A percentile compares a stretch with the other conserved stretches of the same genome.
Evolutionary conservation across 2,888 invertebrate species (phyloP).

Genomic region (Andrena flavipes): DNA sequence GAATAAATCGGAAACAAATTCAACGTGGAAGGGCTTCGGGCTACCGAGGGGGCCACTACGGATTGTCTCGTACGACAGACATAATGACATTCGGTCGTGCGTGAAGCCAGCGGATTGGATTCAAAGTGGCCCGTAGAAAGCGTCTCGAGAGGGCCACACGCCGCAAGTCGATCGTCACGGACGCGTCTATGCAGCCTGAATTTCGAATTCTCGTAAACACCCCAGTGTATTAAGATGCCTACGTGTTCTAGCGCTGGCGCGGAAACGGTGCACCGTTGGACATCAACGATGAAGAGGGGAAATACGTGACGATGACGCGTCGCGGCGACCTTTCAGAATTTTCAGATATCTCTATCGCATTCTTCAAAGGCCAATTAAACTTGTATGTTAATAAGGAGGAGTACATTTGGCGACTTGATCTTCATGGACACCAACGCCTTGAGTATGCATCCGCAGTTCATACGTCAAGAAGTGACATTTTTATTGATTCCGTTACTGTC

Average conservation of each 20-base stretch:
- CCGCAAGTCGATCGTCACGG: slow-evolving; percentile 51
- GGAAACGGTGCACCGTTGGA: slow-evolving; percentile 14
- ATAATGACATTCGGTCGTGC: slow-evolving; percentile 78
- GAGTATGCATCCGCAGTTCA: too few species aligned
- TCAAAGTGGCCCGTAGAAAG: slow-evolving; percentile 78
- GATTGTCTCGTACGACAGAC: slow-evolving; percentile 55
- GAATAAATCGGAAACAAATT: slow-evolving; percentile 83
- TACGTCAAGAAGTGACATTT: too few species aligned
- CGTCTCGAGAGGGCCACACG: slow-evolving; percentile 67
- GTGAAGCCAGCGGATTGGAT: slow-evolving; percentile 75
- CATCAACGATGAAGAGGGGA: slow-evolving; percentile 6
- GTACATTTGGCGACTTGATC: too few species aligned
- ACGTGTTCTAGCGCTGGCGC: slow-evolving; percentile 53
- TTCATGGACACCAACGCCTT: too few species aligned
- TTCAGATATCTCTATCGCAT: not conserved
- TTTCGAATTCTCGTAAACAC: slow-evolving; percentile 79
- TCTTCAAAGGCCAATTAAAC: not conserved
- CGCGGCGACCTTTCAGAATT: not conserved
- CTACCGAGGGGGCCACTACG: slow-evolving; percentile 22
- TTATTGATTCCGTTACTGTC: too few species aligned
- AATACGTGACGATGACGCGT: not conserved
- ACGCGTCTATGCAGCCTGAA: slow-evolving; percentile 77
- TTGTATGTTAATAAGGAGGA: too few species aligned
- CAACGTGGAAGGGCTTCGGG: slow-evolving; percentile 44
- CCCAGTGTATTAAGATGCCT: slow-evolving; percentile 80